Conservation (phyloP, 2,888 invertebrate genomes). For the Lasioglossum oenotherae region DNA sequence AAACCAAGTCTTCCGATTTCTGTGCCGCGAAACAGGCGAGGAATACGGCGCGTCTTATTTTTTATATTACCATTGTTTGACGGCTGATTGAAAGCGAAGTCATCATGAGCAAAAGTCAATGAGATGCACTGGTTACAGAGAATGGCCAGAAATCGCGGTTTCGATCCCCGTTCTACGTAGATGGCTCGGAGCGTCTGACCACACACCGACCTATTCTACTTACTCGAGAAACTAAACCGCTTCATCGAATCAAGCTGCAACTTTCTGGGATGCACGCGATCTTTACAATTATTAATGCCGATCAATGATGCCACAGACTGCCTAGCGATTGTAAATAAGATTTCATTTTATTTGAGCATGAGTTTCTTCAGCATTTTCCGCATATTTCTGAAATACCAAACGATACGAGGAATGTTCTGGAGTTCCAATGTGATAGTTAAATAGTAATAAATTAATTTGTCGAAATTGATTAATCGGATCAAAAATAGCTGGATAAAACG, state of each 20-base stretch:
- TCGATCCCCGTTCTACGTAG: slow-evolving; percentile 11
- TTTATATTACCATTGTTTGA: background rate
- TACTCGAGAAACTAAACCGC: slow-evolving; percentile 22
- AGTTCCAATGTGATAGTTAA: background rate
- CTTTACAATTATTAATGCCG: background rate
- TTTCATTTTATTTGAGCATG: background rate
- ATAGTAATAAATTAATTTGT: background rate
- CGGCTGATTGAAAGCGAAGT: background rate
- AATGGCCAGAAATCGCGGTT: slow-evolving; percentile 29
- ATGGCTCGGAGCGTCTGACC: slow-evolving; percentile 16
- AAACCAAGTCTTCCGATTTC: too few species aligned
- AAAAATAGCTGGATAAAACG: background rate
- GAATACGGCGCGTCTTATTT: too few species aligned
- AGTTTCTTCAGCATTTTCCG: background rate
- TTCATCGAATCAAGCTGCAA: background rate
- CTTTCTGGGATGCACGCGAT: background rate
- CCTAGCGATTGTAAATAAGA: too few species aligned
- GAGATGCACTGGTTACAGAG: slow-evolving; percentile 15
- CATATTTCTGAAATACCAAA: background rate
- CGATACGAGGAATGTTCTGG: background rate
- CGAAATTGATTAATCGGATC: background rate
- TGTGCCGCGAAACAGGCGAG: too few species aligned
- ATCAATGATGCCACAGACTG: background rate
- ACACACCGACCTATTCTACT: slow-evolving; percentile 35
- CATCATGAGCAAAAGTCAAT: slow-evolving; percentile 27